Base-by-base conservation (phyloP, 2,797 vertebrate genomes). In the Heterohyrax brucei region DNA sequence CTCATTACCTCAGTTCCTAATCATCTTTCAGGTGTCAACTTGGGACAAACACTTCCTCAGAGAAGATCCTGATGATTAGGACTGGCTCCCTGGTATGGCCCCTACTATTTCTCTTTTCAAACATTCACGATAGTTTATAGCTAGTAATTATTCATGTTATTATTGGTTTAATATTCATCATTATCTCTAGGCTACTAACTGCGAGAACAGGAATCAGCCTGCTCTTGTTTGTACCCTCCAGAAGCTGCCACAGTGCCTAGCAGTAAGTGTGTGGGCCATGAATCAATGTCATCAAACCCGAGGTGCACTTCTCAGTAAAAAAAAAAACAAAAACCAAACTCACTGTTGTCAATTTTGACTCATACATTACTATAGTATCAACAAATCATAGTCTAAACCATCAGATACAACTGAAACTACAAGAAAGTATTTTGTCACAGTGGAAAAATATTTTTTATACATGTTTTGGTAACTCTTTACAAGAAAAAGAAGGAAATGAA, bases 401-500 rank as follows among this genome's bases (percentile, higher is more conserved):
- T 3, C 24, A 3, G 7, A n/a, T 66, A 19, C 28, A 44, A 62
- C 33, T 26, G 44, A 56, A 66, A 90, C 19, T 46, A 56, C 48
- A 61, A 83, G 62, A 80, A 79, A 73, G 88, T 53, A 73, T 24
- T 83, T 86, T 66, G 66, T 77, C 12, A 79, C 22, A 61, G n/a
- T 59, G 46, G 13, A 75, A 85, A 94, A 78, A 9, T 39, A 73
- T 76, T 61, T 77, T 12, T 81, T 79, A 64, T 48, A n/a, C 19
- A 73, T 83, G 93, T 92, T 19, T 87, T 44, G 56, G 66, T 44
- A 84, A 77, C 87, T 61, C 28, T 33, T 64, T 61, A 86, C 2
- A 48, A 76, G 28, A 64, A 77, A 91, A 68, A 88, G 30, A 50
- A 26, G 48, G 13, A 50, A 50, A 26, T 59, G 13, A 50, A 62